Conservation (phyloP, 1,140 invertebrate species). For the Leptopilina clavipes region DNA sequence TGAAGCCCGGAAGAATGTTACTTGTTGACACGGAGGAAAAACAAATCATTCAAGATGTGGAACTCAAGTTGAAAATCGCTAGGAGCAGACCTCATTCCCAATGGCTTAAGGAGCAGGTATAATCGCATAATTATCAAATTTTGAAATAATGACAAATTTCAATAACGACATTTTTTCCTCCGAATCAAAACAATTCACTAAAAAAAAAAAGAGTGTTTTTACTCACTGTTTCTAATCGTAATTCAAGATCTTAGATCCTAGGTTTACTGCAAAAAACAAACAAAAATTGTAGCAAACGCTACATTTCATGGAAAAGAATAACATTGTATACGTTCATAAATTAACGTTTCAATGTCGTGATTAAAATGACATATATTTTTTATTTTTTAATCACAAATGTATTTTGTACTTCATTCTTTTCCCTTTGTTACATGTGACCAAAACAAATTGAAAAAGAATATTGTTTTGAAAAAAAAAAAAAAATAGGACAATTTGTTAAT, state of each 20-base stretch:
- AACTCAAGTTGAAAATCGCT: slow-evolving; percentile 92
- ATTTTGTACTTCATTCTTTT: slow-evolving; percentile 25
- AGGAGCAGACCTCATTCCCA: slow-evolving; percentile 89
- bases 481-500: slow-evolving; percentile 60
- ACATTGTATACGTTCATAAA: not conserved
- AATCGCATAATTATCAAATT: slow-evolving; percentile 17
- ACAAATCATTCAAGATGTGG: slow-evolving; percentile 94
- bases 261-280: not conserved
- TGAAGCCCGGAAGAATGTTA: slow-evolving; percentile 98
- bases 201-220: not conserved
- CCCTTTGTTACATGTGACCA: slow-evolving; percentile 54
- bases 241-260: not conserved
- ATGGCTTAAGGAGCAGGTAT: slow-evolving; percentile 95
- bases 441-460: slow-evolving; percentile 45
- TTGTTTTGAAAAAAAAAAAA: slow-evolving; percentile 37
- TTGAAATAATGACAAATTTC: not conserved
- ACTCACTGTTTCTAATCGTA: not conserved
- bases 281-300: too few species aligned
- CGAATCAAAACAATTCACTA: too few species aligned
- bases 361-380: not conserved
- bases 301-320: not conserved
- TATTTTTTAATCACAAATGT: not conserved
- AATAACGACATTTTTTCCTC: too few species aligned
- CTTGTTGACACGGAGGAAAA: slow-evolving; percentile 95
- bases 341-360: slow-evolving; percentile 15